A percentile compares a stretch with the other conserved stretches of the same genome.
These are phyloP conservation scores for Setipinna tenuifilis DNA, from an alignment of 2,797 vertebrate species.

Conservation along the genomic window DNA sequence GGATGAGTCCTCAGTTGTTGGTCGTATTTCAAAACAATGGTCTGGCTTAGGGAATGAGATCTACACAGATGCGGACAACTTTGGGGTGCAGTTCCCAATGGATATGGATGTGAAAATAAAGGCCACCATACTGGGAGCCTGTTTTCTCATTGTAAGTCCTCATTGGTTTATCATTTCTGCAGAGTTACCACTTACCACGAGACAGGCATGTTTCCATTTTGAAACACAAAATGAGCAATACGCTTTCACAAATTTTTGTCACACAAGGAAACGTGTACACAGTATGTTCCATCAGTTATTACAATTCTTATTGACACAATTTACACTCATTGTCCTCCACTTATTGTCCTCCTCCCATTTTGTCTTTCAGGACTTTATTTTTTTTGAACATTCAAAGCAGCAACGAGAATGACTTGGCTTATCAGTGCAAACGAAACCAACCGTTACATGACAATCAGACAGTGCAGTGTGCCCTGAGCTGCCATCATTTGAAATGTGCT, in stretches of 20 bases:
- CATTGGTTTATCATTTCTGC: background rate
- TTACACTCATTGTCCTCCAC: background rate
- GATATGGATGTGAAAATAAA: constrained; percentile 83
- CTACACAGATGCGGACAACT: constrained; percentile 75
- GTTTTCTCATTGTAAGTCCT: constrained; percentile 82
- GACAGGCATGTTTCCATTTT: background rate
- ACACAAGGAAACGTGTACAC: background rate
- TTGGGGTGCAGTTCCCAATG: constrained; percentile 79
- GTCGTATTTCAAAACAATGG: constrained; percentile 81
- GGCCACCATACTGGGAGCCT: constrained; percentile 78
- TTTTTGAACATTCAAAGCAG: constrained; percentile 58
- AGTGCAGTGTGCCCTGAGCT: background rate
- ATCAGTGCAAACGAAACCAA: background rate
- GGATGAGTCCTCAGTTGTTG: constrained; percentile 67
- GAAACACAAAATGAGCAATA: too few species aligned
- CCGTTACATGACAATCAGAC: background rate
- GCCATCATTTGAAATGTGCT: background rate
- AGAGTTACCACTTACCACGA: background rate
- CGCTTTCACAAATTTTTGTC: background rate
- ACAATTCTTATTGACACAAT: background rate
- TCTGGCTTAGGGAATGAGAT: constrained; percentile 71
- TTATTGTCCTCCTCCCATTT: constrained; percentile 10
- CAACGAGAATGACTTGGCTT: background rate
- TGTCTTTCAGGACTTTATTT: constrained; percentile 67
- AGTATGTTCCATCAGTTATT: background rate